Conservation (phyloP, 1,140 invertebrate species). For the Kradibia gibbosae region DNA sequence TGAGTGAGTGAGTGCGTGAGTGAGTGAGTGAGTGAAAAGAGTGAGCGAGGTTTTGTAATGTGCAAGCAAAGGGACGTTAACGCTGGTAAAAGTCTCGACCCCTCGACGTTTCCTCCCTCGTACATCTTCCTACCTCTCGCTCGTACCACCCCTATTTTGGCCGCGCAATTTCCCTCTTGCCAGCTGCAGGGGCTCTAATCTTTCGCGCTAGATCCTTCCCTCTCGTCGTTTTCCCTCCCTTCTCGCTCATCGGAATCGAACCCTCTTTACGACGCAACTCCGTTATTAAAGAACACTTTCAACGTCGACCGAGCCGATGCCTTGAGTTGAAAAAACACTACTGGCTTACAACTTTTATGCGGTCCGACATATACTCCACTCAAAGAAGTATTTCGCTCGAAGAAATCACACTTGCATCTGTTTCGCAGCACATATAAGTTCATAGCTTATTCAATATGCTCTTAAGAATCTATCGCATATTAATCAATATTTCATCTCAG, state of each 20-base stretch:
- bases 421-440: no score
- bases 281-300: conserved; percentile 49
- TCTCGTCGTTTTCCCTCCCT: background rate
- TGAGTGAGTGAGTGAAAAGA: conserved; percentile 29
- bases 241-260: no score
- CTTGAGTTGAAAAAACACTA: conserved; percentile 27
- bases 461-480: no score
- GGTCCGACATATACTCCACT: background rate
- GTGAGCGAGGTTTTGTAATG: conserved; percentile 43
- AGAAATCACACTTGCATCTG: background rate
- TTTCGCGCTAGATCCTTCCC: conserved; percentile 36
- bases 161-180: conserved; percentile 30
- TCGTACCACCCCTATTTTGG: background rate
- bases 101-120: conserved; percentile 32
- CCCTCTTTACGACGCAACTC: conserved; percentile 12
- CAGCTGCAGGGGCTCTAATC: conserved; percentile 42
- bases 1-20: conserved; percentile 5
- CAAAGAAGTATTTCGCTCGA: background rate
- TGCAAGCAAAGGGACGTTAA: conserved; percentile 44
- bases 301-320: conserved; percentile 30
- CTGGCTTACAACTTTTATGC: background rate
- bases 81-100: conserved; percentile 38
- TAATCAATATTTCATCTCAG: no score
- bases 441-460: no score
- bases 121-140: background rate